Percentiles rank a stretch among this genome's conserved stretches.
These are phyloP conservation scores for Malaclemys terrapin DNA, from an alignment of 2,113 vertebrate species.

Conservation along the genomic window DNA sequence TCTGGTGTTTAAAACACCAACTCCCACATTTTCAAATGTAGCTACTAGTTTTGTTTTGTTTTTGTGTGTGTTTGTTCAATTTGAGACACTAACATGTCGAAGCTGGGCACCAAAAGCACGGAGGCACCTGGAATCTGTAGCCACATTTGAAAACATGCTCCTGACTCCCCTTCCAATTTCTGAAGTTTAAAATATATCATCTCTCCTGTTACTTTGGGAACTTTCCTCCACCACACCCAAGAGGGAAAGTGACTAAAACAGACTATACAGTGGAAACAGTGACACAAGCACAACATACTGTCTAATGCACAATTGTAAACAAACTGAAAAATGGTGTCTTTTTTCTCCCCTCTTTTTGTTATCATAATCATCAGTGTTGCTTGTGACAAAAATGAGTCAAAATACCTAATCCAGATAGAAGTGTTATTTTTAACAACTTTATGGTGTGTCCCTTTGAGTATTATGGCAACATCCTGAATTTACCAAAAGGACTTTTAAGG, in stretches of 20 bases:
- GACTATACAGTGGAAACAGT: rapidly evolving
- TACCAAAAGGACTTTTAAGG: not conserved
- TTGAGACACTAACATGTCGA: not conserved
- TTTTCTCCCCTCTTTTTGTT: not conserved
- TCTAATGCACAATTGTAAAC: not conserved
- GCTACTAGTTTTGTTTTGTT: not conserved
- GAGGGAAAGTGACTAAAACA: not conserved
- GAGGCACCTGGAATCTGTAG: not conserved
- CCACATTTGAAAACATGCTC: not conserved
- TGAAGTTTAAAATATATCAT: not conserved
- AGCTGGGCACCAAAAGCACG: not conserved
- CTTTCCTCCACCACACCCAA: not conserved
- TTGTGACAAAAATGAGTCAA: not conserved
- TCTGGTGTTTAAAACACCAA: not conserved
- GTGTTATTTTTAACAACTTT: not conserved
- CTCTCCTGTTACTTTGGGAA: not conserved
- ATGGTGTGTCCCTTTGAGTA: not conserved
- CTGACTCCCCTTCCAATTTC: not conserved
- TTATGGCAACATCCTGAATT: not conserved
- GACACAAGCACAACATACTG: not conserved
- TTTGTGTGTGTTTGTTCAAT: not conserved
- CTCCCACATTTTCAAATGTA: rapidly evolving
- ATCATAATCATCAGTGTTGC: not conserved
- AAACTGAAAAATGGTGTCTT: not conserved
- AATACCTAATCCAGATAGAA: not conserved